Percentiles rank a stretch among this genome's conserved stretches.
phyloP scores from a whole-genome alignment of 1,140 invertebrate species.

The Metopolophium dirhodum region DNA sequence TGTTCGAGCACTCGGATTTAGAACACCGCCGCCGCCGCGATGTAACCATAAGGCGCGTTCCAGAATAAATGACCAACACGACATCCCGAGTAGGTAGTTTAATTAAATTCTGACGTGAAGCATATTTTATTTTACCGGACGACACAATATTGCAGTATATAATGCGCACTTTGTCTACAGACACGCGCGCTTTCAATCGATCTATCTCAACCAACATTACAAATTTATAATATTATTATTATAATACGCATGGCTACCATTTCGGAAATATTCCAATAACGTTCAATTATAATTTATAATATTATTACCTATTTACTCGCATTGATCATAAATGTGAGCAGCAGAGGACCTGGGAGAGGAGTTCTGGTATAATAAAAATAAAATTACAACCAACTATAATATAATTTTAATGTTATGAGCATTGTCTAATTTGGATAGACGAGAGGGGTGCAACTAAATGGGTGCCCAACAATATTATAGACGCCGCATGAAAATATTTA shows the following conservation, averaged over 20 bases:
- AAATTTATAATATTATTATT: too few species aligned
- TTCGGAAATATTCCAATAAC: background rate
- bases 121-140: background rate
- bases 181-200: background rate
- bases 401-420: too few species aligned
- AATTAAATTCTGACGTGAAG: background rate
- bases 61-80: background rate
- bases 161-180: background rate
- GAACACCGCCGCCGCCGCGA: background rate
- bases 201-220: background rate
- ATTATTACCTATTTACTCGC: background rate
- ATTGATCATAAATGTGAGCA: background rate
- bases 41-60: background rate
- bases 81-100: conserved; percentile 6
- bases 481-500: background rate
- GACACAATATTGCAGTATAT: background rate
- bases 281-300: background rate
- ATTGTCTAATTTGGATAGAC: background rate
- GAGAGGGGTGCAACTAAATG: background rate
- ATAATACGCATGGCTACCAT: background rate
- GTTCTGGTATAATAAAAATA: too few species aligned
- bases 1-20: background rate
- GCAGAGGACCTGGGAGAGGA: background rate
- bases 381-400: too few species aligned
- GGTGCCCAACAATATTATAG: too few species aligned